Conservation (phyloP, 2,888 invertebrate genomes). For the Lapara coniferarum region DNA sequence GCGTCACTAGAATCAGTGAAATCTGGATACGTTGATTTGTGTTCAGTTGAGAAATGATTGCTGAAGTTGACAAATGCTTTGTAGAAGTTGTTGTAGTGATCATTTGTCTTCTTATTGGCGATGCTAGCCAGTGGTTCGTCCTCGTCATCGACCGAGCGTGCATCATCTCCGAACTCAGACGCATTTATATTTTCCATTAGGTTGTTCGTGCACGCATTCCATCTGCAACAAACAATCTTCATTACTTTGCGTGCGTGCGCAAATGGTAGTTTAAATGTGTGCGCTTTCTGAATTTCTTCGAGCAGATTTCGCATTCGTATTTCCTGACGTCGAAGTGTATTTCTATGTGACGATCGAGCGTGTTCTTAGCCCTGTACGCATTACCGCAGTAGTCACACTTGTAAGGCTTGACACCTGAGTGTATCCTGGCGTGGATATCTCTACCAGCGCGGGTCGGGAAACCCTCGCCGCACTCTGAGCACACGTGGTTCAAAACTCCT, state of each 20-base stretch:
- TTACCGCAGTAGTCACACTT: constrained; percentile 70
- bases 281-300: constrained; percentile 62
- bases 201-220: constrained; percentile 47
- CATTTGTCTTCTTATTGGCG: constrained; percentile 43
- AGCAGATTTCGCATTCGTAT: constrained; percentile 61
- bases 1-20: constrained; percentile 55
- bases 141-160: constrained; percentile 42
- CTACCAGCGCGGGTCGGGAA: constrained; percentile 72
- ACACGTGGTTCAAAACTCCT: constrained; percentile 67
- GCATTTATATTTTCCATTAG: constrained; percentile 27
- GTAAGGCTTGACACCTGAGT: constrained; percentile 75
- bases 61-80: constrained; percentile 62
- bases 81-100: constrained; percentile 58
- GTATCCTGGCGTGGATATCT: constrained; percentile 68
- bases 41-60: constrained; percentile 57
- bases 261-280: constrained; percentile 69
- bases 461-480: constrained; percentile 73
- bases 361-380: constrained; percentile 59
- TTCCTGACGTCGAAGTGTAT: constrained; percentile 61
- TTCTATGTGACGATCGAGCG: constrained; percentile 60
- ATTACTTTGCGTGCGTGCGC: constrained; percentile 61
- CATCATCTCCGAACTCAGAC: not conserved
- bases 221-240: constrained; percentile 67
- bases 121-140: constrained; percentile 58
- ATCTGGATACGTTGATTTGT: constrained; percentile 47